Percentiles rank a stretch among this genome's conserved stretches.
Conservation (phyloP, 2,113 vertebrate genomes). For the Sylvicapra grimmia region DNA sequence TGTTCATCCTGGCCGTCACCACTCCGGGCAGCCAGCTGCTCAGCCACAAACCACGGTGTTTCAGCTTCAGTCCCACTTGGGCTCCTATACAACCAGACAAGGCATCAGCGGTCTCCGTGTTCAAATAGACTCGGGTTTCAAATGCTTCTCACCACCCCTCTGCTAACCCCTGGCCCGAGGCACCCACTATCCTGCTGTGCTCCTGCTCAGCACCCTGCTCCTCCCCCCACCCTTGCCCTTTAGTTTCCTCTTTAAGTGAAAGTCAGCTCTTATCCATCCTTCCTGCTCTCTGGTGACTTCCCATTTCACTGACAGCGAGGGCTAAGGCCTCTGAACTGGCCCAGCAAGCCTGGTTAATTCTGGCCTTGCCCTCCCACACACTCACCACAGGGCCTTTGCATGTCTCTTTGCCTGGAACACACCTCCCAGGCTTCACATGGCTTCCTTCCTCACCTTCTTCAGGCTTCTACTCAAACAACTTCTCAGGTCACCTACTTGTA, state of each 20-base stretch:
- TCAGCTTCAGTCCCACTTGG: background rate
- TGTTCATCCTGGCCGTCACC: background rate
- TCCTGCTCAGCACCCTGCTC: background rate
- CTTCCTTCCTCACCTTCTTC: background rate
- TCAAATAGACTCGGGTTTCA: background rate
- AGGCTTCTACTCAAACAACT: background rate
- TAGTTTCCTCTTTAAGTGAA: background rate
- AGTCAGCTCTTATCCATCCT: background rate
- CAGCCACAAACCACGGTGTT: background rate
- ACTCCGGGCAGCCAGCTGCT: background rate
- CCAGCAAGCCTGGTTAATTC: background rate
- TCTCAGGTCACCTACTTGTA: background rate
- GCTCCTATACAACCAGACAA: background rate
- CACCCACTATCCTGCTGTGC: background rate
- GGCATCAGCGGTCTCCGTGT: background rate
- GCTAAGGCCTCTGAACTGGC: background rate
- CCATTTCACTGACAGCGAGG: background rate
- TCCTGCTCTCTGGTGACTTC: background rate
- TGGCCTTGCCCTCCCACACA: background rate
- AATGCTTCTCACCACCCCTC: background rate
- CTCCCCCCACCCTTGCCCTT: background rate
- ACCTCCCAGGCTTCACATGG: background rate
- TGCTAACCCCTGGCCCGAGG: background rate
- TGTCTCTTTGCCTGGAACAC: background rate
- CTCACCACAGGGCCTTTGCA: background rate